Evolutionary conservation across 2,888 invertebrate genomes (phyloP), one percentile per base, ranked within the genome.

Genomic region (Alentia gelatinosa): DNA sequence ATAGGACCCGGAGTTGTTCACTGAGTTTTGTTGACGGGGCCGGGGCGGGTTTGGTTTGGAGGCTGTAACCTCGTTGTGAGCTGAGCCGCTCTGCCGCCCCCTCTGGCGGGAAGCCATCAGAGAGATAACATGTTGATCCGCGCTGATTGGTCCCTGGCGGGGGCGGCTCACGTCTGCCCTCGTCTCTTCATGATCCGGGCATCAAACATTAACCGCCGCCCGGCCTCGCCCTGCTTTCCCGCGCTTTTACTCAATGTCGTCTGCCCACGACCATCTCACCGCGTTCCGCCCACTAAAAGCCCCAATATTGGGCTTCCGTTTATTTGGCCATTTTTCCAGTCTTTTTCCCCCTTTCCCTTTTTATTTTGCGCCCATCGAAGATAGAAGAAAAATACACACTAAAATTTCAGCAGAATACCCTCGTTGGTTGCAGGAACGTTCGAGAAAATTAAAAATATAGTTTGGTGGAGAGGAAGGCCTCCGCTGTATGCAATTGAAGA

Each of bases 181-280:
- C 37, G 79, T 63, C 74, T 35, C 79, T 79, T 39, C 79, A 39
- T 79, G 35, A 79, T 79, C 79, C 79, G 19, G 12, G 37, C 79
- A 79, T 79, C 39, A 79, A 74, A 33, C 74, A 74, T 74, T 74
- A 74, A 74, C 74, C 37, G 39, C 35, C 37, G 79, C 23, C 23
- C 35, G 26, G 1, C 47, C 15, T 12, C 63, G 26, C 26, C 63
- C 63, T n/a, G 15, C n/a, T 63, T 39, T 39, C 37, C 37, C 79
- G 35, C 79, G 37, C 7, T 79, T 74, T 74, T 33, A 26, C n/a
- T 4, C 74, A 33, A 15, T 33, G 33, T 74, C 74, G 74, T 74
- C 74, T 74, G 74, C 74, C 15, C 5, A 12, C 74, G 1, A 4
- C 74, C 74, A 74, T 47, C n/a, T 4, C 1, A 4, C 56, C 1